Base-by-base conservation (phyloP, 2,888 invertebrate species). In the Spodoptera exigua region DNA sequence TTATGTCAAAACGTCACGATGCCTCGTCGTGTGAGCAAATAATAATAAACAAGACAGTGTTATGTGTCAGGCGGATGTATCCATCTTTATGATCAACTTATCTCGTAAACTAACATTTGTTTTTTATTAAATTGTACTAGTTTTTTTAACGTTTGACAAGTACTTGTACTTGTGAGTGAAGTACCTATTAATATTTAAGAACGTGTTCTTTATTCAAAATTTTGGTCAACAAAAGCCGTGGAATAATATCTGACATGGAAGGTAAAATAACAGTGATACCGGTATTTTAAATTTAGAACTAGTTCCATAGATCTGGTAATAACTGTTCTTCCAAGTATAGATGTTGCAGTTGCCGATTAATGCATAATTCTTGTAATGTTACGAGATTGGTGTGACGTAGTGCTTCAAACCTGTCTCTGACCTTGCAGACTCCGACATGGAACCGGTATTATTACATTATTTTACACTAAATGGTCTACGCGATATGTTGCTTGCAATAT, bases 331-430 rank as follows among this genome's bases (percentile, higher is more conserved):
- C 17, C 40, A 27, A 27, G 12, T 35, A 40, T 35, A 43, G 1
- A 9, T 35, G 17, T 47, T 21, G 12, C 1, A 34, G 12, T 17
- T 43, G 44, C 14, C 53, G 63, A 73, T 62, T 27, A 59, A 72
- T 65, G 56, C 36, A 61, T 48, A 57, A 61, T 66, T 53, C 62
- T 41, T 64, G 47, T 44, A 61, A 51, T 53, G 16, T 69, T 72
- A 61, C 61, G 63, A 68, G 66, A 55, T 65, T n/a, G 39, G 18
- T 14, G 21, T 74, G 73, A 75, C 76, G 70, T 68, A 64, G 67
- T 13, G 13, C 47, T 60, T 60, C 46, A 78, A 86, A 90, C 90
- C 89, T 85, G 92, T 89, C 87, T 86, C 71, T 85, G 89, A 89
- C 91, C 92, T 92, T 91, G 92, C 68, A 32, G 36, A 64, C 70